Evolutionary conservation across 2,888 invertebrate species (phyloP), one percentile per base, ranked within the genome.

Genomic region (Hirtodrosophila duncani): DNA sequence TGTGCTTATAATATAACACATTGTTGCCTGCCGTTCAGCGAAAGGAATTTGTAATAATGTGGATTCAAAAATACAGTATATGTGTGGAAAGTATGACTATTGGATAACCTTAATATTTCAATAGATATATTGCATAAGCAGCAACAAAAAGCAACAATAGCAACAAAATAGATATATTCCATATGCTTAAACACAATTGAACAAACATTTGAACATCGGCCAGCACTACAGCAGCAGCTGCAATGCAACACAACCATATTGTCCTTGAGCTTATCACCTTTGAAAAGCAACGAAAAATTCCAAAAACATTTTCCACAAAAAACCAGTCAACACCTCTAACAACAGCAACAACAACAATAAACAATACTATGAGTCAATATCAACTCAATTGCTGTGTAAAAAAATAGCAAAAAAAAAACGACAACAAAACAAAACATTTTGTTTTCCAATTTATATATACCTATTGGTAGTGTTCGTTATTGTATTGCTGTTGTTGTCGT

Each of bases 251-350:
- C 72, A 64, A 61, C 51, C 42, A 58, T 34, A 60, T 65, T 78
- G 75, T 81, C 75, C 75, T 81, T 77, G 70, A 63, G 81, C 79
- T 81, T 70, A 81, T 70, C 79, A 75, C 66, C 63, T 72, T 78
- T 64, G 45, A 56, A 62, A 70, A 67, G 56, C 55, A 67, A 55
- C 60, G 42, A 37, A 46, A 46, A 44, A 14, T 33, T 5, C 8
- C 17, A 43, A 43, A 62, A 27, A 26, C 9, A 41, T 27, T 36
- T 31, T 23, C 36, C 31, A 44, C 51, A 46, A 52, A 60, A 61
- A 61, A 60, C 45, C 46, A 61, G 48, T 39, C 38, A 45, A 37
- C 9, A 14, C 9, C 23, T 31, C 27, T 11, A 41, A 10, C 13
- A 26, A 20, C 18, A 29, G 9, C 18, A 30, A 39, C 31, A 41